phyloP scores from a whole-genome alignment of 30 jellyfish, hydroid and myxozoan species.

The Chironex yamaguchii region DNA sequence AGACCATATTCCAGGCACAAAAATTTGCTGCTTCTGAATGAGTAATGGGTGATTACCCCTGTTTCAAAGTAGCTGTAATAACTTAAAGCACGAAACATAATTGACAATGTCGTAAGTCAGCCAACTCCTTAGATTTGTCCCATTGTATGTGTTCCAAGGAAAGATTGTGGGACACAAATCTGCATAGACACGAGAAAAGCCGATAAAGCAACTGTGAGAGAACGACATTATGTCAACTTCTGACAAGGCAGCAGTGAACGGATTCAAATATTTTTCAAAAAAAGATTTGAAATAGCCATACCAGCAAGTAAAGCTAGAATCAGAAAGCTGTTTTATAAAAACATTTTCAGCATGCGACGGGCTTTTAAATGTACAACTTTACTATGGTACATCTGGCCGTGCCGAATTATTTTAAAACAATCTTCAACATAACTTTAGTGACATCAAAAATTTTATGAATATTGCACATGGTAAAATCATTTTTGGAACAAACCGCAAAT shows the following conservation, averaged over 20 bases:
- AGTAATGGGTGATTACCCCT: too few species aligned
- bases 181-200: conserved; percentile 67
- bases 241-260: conserved; percentile 57
- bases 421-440: conserved; percentile 46
- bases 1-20: too few species aligned
- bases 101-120: conserved; percentile 53
- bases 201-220: conserved; percentile 45
- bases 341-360: conserved; percentile 64
- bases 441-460: conserved; percentile 35
- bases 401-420: conserved; percentile 57
- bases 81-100: conserved; percentile 28
- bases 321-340: conserved; percentile 48
- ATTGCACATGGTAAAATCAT: too few species aligned
- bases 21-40: too few species aligned
- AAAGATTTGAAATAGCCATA: conserved; percentile 45
- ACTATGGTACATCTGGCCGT: conserved; percentile 49
- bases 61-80: conserved; percentile 39
- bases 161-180: conserved; percentile 50
- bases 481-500: too few species aligned
- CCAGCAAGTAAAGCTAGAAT: conserved; percentile 47
- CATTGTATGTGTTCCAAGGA: conserved; percentile 48
- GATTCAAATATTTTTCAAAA: conserved; percentile 39
- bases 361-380: conserved; percentile 13
- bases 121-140: conserved; percentile 58
- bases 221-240: conserved; percentile 60